Conservation (phyloP, 2,797 vertebrate genomes). For the Staurois parvus region DNA sequence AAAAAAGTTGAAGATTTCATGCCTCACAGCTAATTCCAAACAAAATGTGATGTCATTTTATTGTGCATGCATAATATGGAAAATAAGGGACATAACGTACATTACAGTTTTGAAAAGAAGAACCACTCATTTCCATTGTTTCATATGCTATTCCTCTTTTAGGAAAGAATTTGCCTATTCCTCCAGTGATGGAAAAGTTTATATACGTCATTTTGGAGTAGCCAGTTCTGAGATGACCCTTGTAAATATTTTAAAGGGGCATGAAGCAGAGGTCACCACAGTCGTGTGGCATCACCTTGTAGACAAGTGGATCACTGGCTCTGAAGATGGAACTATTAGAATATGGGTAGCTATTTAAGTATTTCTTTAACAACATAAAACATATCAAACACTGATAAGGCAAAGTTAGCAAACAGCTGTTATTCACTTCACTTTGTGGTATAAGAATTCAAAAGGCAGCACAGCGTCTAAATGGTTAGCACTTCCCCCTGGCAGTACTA, state of each 20-base stretch:
- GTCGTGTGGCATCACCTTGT: conserved; percentile 63
- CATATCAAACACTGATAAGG: too few relatives aligned
- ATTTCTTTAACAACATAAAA: not conserved
- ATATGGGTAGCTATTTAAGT: conserved; percentile 63
- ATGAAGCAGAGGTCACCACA: conserved; percentile 61
- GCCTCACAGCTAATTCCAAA: too few relatives aligned
- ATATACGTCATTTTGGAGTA: conserved; percentile 63
- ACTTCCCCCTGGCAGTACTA: too few relatives aligned
- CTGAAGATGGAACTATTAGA: conserved; percentile 66
- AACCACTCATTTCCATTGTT: not conserved
- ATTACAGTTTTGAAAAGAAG: not conserved
- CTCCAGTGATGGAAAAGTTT: conserved; percentile 65
- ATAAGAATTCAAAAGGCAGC: too few relatives aligned
- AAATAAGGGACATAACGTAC: not conserved
- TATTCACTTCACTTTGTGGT: too few relatives aligned
- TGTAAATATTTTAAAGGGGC: conserved; percentile 62
- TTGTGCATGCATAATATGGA: not conserved
- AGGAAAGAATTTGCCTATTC: conserved; percentile 68
- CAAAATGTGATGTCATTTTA: not conserved
- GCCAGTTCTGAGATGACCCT: conserved; percentile 62
- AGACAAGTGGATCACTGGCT: conserved; percentile 66
- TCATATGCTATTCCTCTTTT: conserved; percentile 7
- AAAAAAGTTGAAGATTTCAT: too few relatives aligned
- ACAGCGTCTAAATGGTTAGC: too few relatives aligned
- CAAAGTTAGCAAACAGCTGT: too few relatives aligned